phyloP scores from a whole-genome alignment of 1,140 invertebrate genomes.

The Brachionus sp. region DNA sequence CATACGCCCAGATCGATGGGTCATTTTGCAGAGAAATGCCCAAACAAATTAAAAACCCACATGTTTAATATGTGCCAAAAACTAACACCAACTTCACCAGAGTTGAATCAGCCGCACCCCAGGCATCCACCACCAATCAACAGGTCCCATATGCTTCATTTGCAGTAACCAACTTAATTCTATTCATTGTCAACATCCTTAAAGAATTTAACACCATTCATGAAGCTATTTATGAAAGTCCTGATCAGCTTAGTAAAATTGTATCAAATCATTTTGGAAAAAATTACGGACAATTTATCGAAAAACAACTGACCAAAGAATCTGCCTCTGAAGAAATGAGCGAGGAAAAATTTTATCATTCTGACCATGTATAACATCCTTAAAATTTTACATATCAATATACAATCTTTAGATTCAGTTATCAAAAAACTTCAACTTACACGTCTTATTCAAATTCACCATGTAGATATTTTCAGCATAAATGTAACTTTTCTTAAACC shows the following conservation, averaged over 20 bases:
- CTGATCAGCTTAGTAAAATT: background rate
- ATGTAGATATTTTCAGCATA: background rate
- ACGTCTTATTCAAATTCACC: background rate
- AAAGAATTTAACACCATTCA: background rate
- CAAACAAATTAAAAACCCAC: background rate
- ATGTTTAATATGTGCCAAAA: background rate
- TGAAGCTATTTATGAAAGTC: background rate
- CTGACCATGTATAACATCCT: too few species aligned
- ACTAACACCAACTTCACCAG: background rate
- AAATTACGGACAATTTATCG: background rate
- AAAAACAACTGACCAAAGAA: background rate
- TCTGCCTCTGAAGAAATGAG: too few species aligned
- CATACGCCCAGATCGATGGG: background rate
- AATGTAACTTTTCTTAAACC: constrained; percentile 2
- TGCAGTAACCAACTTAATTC: background rate
- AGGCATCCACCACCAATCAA: background rate
- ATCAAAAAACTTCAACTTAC: background rate
- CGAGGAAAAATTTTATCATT: too few species aligned
- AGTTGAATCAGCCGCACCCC: background rate
- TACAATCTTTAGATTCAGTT: background rate
- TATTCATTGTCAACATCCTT: background rate
- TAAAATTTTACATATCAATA: too few species aligned
- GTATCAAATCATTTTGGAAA: background rate
- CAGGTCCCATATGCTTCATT: too few species aligned
- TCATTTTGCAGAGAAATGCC: background rate